These are phyloP conservation scores for Diploscapter pachys DNA, from an alignment of 1,140 invertebrate genomes.

Conservation along the genomic window DNA sequence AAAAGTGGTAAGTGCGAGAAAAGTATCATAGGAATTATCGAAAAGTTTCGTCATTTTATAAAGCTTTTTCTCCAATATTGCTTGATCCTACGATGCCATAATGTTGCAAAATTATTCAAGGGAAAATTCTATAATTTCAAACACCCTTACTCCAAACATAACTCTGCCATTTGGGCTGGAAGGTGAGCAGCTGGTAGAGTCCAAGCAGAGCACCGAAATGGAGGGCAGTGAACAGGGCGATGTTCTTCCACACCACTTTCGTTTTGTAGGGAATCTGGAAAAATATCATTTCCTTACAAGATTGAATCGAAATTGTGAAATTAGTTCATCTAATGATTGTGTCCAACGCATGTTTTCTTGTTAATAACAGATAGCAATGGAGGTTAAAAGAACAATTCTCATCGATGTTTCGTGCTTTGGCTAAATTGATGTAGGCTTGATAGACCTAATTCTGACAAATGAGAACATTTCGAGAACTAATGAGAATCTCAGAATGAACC, in stretches of 20 bases:
- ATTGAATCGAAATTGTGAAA: neutral
- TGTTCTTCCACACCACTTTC: constrained; percentile 86
- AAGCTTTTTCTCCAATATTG: neutral
- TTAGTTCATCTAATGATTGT: neutral
- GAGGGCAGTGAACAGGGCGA: constrained; percentile 77
- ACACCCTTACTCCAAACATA: constrained; percentile 44
- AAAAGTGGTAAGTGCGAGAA: no score
- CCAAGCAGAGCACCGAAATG: constrained; percentile 82
- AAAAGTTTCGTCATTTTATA: neutral
- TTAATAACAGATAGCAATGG: no score
- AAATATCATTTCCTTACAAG: neutral
- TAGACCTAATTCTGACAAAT: no score
- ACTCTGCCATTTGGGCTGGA: constrained; percentile 70
- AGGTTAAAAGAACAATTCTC: no score
- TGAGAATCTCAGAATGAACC: neutral
- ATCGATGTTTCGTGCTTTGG: no score
- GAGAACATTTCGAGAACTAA: neutral
- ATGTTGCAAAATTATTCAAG: neutral
- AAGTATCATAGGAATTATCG: no score
- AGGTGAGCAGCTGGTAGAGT: constrained; percentile 74
- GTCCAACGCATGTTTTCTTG: no score
- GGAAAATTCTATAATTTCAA: constrained; percentile 2
- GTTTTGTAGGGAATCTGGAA: constrained; percentile 1
- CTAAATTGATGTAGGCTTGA: no score
- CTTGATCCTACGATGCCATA: neutral